phyloP scores from a whole-genome alignment of 1,140 invertebrate genomes.

The Eumaeus atala region DNA sequence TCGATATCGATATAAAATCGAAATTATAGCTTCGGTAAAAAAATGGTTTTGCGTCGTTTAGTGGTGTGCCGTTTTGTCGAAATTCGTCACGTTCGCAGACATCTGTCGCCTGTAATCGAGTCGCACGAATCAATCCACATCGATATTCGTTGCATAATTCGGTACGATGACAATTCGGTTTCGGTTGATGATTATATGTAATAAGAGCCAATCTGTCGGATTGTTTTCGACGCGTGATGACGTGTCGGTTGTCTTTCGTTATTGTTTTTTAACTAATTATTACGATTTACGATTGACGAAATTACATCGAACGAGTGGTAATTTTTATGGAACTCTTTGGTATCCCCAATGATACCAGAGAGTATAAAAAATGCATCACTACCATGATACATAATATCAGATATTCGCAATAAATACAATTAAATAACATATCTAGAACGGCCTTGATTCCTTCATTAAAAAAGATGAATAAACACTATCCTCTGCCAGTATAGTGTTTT shows the following conservation, averaged over 20 bases:
- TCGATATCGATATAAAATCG: conserved; percentile 13
- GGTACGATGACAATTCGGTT: conserved; percentile 64
- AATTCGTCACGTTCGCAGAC: conserved; percentile 70
- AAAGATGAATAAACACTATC: too few relatives aligned
- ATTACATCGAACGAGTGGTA: too few relatives aligned
- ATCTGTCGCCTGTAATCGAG: conserved; percentile 70
- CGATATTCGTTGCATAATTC: conserved; percentile 54
- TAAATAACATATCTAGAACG: too few relatives aligned
- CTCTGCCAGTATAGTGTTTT: too few relatives aligned
- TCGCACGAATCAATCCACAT: conserved; percentile 45
- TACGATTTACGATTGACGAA: conserved; percentile 1
- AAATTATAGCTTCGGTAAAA: conserved; percentile 16
- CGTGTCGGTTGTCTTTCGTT: conserved; percentile 38
- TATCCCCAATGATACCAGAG: too few relatives aligned
- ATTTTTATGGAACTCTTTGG: too few relatives aligned
- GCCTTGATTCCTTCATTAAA: too few relatives aligned
- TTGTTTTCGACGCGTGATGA: conserved; percentile 44
- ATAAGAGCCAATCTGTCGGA: conserved; percentile 34
- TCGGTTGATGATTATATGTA: conserved; percentile 55
- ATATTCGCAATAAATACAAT: too few relatives aligned
- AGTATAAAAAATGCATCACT: too few relatives aligned
- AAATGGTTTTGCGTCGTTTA: background rate
- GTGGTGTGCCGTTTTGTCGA: conserved; percentile 43
- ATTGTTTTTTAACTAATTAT: conserved; percentile 22
- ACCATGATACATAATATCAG: too few relatives aligned